Conservation (phyloP, 2,113 vertebrate genomes). For the Furnarius figulus region DNA sequence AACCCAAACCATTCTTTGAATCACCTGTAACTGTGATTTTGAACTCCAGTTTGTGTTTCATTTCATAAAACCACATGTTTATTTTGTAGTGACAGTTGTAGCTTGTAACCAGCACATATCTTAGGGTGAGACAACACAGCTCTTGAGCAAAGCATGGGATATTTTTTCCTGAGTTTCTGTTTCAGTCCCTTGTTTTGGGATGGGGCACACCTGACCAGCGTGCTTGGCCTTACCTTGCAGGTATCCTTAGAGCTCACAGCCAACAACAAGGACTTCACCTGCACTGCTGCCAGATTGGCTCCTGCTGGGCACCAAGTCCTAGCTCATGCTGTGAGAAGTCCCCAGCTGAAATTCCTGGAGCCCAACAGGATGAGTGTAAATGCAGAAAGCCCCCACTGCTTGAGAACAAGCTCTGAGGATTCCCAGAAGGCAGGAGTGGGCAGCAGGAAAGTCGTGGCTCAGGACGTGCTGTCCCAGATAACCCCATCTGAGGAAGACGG, state of each 20-base stretch:
- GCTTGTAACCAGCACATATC: neutral
- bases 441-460: neutral
- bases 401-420: neutral
- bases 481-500: slow-evolving; percentile 26
- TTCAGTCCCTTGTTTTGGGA: too few species aligned
- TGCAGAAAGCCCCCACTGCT: neutral
- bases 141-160: fast-evolving
- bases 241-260: slow-evolving; percentile 83
- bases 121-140: neutral
- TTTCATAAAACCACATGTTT: neutral
- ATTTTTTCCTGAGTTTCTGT: neutral
- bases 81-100: neutral
- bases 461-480: neutral
- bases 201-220: neutral
- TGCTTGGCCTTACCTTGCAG: slow-evolving; percentile 60
- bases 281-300: neutral
- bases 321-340: neutral
- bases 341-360: neutral
- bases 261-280: slow-evolving; percentile 66
- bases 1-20: neutral
- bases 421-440: neutral
- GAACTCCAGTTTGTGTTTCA: neutral
- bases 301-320: neutral
- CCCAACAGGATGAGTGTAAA: neutral
- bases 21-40: neutral